phyloP scores from a whole-genome alignment of 2,113 vertebrate genomes.

The Prochilodus magdalenae region DNA sequence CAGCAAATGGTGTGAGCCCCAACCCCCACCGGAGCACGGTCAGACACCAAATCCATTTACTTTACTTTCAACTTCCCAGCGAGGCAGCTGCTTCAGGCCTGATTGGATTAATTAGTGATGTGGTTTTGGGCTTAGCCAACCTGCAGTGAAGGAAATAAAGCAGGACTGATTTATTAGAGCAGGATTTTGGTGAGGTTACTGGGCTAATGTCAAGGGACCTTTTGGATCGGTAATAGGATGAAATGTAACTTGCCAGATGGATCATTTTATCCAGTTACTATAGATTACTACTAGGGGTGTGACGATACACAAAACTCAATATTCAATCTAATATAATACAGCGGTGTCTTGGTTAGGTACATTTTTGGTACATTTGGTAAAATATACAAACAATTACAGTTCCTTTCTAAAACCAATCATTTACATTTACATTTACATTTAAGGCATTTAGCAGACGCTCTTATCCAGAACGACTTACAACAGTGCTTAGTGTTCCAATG shows the following conservation, averaged over 20 bases:
- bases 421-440: too few species aligned
- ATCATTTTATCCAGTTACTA: slow-evolving; percentile 1
- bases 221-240: slow-evolving; percentile 31
- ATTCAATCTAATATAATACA: too few species aligned
- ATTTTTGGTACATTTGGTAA: too few species aligned
- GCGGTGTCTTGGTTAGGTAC: too few species aligned
- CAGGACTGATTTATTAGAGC: slow-evolving; percentile 44
- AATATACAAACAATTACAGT: too few species aligned
- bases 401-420: too few species aligned
- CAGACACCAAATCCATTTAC: slow-evolving; percentile 62
- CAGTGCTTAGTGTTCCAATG: too few species aligned
- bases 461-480: too few species aligned
- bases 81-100: slow-evolving; percentile 64
- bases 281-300: neutral
- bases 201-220: slow-evolving; percentile 4
- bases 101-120: slow-evolving; percentile 70
- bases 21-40: neutral
- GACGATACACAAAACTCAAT: too few species aligned
- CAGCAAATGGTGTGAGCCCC: slow-evolving; percentile 44
- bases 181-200: slow-evolving; percentile 11
- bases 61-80: slow-evolving; percentile 57
- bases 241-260: slow-evolving; percentile 19
- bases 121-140: slow-evolving; percentile 54
- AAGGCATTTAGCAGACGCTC: too few species aligned
- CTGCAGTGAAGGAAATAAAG: slow-evolving; percentile 33